Base-by-base conservation (phyloP, 2,888 invertebrate species). In the Eurytoma californica region DNA sequence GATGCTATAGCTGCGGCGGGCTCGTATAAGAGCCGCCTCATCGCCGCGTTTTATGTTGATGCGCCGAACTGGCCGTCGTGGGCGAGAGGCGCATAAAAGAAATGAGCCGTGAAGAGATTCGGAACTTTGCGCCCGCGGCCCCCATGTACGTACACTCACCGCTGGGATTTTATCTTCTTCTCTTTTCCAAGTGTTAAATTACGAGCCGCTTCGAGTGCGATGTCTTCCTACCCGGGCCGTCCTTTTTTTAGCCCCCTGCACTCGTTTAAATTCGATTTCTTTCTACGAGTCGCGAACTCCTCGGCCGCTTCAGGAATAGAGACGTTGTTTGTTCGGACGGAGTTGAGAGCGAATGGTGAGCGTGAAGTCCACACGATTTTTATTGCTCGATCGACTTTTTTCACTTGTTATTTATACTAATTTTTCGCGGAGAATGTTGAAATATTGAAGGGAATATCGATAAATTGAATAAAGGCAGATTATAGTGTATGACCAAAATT, bases 21-120 rank as follows among this genome's bases (percentile, higher is more conserved):
- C 80, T 84, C 85, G 82, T 84, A 82, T 39, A 39, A 39, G 7
- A 84, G 82, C 55, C 58, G 53, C n/a, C 63, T 30, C 63, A 47
- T 63, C 63, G 63, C 39, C 63, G 63, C 47, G 18, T 63, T 47
- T 39, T 39, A 39, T 39, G 39, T 39, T 39, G 47, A 63, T 13
- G 63, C 47, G 63, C 47, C 63, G 63, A 28, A 28, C 30, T 30
- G 28, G 60, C 20, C 60, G 60, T 60, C 61, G 16, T 16, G 61
- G 55, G 55, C 2, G 30, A 30, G 20, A 79, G 53, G n/a, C 69
- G 68, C 70, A 72, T 79, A 73, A 81, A 79, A 73, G 65, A 70
- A 82, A 82, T 80, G 82, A 80, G 70, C 74, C 72, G 80, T 82
- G 77, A 82, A 79, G 65, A 58, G 65, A 65, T 72, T 73, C 61